Evolutionary conservation across 2,888 invertebrate species (phyloP), one percentile per base, ranked within the genome.

Genomic region (Cenopis cana): DNA sequence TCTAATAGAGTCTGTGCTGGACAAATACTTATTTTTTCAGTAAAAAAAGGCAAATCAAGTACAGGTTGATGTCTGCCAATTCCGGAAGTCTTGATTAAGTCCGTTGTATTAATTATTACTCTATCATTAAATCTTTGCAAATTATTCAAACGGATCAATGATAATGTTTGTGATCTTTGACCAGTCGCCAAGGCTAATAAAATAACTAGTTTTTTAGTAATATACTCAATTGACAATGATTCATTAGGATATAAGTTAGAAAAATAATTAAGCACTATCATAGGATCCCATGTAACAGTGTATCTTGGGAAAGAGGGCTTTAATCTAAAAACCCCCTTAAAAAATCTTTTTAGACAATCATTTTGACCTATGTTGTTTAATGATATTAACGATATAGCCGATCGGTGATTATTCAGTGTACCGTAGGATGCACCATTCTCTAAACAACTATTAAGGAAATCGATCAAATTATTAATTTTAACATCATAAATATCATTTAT

Each of bases 231-330:
- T 12, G 20, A 11, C 20, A 52, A 52, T 10, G 20, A 20, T 20
- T 52, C 52, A 12, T 52, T 52, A 12, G 52, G 52, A 5, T 52
- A 52, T 10, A 52, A 20, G 20, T 52, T 52, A 12, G 20, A 52
- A 52, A 52, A 52, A 20, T 20, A 52, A 20, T 52, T 20, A 0
- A 52, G 18, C 20, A 52, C 52, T 11, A 52, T 52, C 52, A 52
- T 20, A 18, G 24, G 24, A 4, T 24, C 24, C 24, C 24, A 24
- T 24, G 52, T 64, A 14, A 64, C 54, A 14, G 54, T 65, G 20
- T 65, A 65, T 12, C 64, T n/a, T 18, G 64, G 64, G 56, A 66
- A 66, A 5, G 55, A 46, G 12, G 65, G 65, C 29, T 56, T 66
- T 41, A 66, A 56, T 36, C 24, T 66, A 29, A 56, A 66, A 24